These are phyloP conservation scores for Chlamydotis undulata DNA, from an alignment of 2,113 vertebrate genomes.

Conservation along the genomic window DNA sequence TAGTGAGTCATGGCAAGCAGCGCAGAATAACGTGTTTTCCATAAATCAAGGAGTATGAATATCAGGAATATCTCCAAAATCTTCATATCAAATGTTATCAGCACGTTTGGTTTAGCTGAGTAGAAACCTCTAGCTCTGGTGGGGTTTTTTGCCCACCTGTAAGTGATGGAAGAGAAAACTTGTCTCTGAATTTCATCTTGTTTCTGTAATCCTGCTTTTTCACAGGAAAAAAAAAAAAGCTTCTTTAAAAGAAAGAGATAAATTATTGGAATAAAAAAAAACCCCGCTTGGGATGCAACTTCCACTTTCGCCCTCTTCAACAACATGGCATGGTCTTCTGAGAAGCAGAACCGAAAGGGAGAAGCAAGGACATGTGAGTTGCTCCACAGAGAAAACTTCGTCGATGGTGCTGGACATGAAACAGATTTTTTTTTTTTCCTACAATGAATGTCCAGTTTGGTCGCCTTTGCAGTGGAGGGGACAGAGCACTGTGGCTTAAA, in stretches of 20 bases:
- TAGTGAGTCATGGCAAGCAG: neutral
- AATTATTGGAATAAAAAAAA: neutral
- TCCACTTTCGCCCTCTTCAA: neutral
- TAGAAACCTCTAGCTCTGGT: neutral
- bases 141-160: neutral
- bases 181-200: rapidly evolving
- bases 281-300: neutral
- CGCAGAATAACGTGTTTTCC: neutral
- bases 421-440: rapidly evolving
- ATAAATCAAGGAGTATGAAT: neutral
- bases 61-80: neutral
- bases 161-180: neutral
- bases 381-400: neutral
- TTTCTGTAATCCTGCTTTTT: neutral
- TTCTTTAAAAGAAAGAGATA: neutral
- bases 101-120: neutral
- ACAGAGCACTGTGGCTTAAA: neutral
- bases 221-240: neutral
- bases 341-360: slow-evolving; percentile 42
- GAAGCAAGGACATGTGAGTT: neutral
- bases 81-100: neutral
- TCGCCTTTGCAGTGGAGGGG: neutral
- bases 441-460: neutral
- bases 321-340: rapidly evolving
- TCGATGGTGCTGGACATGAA: neutral